Evolutionary conservation across 2,888 invertebrate genomes (phyloP).

Genomic region (Seira ritae): DNA sequence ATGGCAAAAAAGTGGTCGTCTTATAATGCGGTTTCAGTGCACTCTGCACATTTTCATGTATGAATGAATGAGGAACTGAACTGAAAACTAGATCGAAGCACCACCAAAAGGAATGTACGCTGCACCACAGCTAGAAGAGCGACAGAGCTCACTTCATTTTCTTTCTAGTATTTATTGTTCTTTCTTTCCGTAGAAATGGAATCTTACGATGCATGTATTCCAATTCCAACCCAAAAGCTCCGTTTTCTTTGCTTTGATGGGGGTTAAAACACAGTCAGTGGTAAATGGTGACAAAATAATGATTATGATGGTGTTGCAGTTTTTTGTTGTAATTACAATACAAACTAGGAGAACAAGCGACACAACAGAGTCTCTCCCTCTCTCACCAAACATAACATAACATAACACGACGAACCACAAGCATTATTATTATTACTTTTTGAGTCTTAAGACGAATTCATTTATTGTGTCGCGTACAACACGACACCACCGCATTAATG

Average conservation of each 20-base stretch:
- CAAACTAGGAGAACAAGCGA: slow-evolving; percentile 35
- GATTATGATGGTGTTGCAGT: slow-evolving; percentile 47
- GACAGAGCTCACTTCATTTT: too few species aligned
- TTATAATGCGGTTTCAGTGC: too few species aligned
- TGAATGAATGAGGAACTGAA: too few species aligned
- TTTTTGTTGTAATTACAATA: slow-evolving; percentile 49
- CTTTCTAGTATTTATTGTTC: too few species aligned
- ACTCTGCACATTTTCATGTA: too few species aligned
- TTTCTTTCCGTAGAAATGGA: too few species aligned
- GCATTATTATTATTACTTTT: slow-evolving; percentile 24
- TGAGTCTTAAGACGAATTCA: slow-evolving; percentile 22
- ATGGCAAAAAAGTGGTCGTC: too few species aligned
- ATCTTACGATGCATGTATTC: too few species aligned
- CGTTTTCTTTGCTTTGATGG: background rate
- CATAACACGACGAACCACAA: background rate
- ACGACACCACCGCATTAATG: slow-evolving; percentile 2
- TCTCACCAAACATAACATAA: background rate
- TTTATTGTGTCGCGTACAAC: slow-evolving; percentile 27
- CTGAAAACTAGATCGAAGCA: too few species aligned
- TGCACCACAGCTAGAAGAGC: background rate
- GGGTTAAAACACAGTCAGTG: background rate
- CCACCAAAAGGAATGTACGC: background rate
- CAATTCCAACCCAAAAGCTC: too few species aligned
- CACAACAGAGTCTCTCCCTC: too few species aligned
- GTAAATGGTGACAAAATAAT: slow-evolving; percentile 55